Conservation (phyloP, 1,140 invertebrate genomes). For the Riptortus pedestris region DNA sequence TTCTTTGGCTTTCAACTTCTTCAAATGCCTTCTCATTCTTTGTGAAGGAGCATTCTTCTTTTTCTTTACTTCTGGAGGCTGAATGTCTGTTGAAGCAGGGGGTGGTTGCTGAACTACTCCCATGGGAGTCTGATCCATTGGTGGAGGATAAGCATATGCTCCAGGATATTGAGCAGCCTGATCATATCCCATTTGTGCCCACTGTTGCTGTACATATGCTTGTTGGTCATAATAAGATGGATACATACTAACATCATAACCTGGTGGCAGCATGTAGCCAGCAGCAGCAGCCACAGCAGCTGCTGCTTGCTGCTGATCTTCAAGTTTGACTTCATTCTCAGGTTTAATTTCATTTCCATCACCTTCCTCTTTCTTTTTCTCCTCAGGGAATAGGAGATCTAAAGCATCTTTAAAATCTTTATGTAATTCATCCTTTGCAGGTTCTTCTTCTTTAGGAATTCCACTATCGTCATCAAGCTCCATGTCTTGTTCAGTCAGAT, state of each 20-base stretch:
- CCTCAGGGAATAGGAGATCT: constrained; percentile 28
- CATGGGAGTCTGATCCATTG: no score
- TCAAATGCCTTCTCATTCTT: constrained; percentile 30
- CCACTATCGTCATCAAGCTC: constrained; percentile 25
- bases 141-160: neutral
- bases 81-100: neutral
- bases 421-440: constrained; percentile 20
- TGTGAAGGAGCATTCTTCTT: constrained; percentile 32
- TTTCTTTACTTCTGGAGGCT: constrained; percentile 14
- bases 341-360: neutral
- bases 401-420: constrained; percentile 29
- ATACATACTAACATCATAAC: constrained; percentile 11
- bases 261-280: neutral
- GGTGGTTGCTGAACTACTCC: neutral
- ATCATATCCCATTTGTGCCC: constrained; percentile 9
- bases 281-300: neutral
- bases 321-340: neutral
- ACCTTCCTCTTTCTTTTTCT: constrained; percentile 10
- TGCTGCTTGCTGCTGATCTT: neutral
- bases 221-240: constrained; percentile 3
- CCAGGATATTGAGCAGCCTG: neutral
- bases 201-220: constrained; percentile 6
- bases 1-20: constrained; percentile 28
- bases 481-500: constrained; percentile 26
- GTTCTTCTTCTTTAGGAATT: constrained; percentile 13